These are phyloP conservation scores for Microcebus murinus DNA, from an alignment of 2,113 vertebrate species.

Conservation along the genomic window DNA sequence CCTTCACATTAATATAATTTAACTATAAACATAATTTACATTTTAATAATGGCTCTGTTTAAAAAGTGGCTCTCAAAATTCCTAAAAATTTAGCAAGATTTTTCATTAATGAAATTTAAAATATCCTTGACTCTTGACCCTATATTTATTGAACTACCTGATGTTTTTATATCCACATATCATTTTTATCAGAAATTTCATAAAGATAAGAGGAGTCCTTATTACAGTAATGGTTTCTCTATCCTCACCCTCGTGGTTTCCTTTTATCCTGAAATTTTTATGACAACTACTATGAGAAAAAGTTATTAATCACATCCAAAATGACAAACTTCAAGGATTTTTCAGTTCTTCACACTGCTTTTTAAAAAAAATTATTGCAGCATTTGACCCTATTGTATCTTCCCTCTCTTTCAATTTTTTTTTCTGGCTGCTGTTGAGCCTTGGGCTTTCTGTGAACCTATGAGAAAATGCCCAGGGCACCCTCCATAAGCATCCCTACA, in stretches of 20 bases:
- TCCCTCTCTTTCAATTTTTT: not conserved
- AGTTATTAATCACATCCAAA: not conserved
- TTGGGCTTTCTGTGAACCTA: not conserved
- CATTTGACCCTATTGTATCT: not conserved
- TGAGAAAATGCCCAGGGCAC: not conserved
- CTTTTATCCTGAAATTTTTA: not conserved
- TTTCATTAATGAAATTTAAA: constrained; percentile 28
- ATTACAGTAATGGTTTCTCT: not conserved
- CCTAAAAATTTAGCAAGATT: not conserved
- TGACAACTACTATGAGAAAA: not conserved
- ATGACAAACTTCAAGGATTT: not conserved
- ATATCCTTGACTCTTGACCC: not conserved
- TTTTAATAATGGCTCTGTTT: not conserved
- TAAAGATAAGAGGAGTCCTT: not conserved
- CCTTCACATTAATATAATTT: not conserved
- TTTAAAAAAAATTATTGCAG: not conserved
- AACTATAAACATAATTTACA: not conserved
- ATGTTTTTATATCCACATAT: not conserved
- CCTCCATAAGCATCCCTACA: not conserved
- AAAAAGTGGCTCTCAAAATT: not conserved
- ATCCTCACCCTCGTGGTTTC: not conserved
- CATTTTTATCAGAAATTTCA: constrained; percentile 28
- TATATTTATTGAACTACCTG: not conserved
- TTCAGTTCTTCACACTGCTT: not conserved
- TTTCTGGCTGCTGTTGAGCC: not conserved